phyloP scores from a whole-genome alignment of 1,140 invertebrate genomes.

The Brachionus rubens region DNA sequence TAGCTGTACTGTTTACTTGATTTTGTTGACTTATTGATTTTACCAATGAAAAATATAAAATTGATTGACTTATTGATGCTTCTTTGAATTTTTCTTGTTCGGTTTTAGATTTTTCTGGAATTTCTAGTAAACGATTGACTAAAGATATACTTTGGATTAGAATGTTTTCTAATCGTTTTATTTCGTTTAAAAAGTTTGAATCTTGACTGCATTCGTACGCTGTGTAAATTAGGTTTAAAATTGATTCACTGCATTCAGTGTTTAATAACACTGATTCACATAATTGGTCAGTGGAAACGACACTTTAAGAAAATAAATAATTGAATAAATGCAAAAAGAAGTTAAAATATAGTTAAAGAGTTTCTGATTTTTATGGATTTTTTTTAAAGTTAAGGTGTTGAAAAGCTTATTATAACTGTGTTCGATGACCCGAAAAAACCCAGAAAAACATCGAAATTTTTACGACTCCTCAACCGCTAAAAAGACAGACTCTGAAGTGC shows the following conservation, averaged over 20 bases:
- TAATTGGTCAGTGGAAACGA: neutral
- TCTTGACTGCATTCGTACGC: conserved; percentile 17
- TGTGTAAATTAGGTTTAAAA: conserved; percentile 13
- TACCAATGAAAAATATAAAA: conserved; percentile 10
- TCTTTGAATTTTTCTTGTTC: neutral
- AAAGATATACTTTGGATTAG: conserved; percentile 35
- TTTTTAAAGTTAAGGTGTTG: too few relatives aligned
- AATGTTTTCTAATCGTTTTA: conserved; percentile 3
- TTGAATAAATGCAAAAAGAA: too few relatives aligned
- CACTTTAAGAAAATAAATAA: neutral
- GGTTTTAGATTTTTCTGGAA: neutral
- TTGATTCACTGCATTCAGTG: conserved; percentile 38
- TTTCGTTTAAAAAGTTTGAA: neutral
- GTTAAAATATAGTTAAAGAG: too few relatives aligned
- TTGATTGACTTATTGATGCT: neutral
- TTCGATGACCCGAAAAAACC: too few relatives aligned
- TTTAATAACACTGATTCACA: conserved; percentile 38
- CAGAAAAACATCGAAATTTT: too few relatives aligned
- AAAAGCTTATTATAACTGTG: too few relatives aligned
- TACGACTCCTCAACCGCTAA: too few relatives aligned
- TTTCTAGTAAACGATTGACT: neutral
- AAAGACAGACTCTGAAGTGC: too few relatives aligned
- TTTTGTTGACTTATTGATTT: conserved; percentile 33
- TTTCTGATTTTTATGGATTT: too few relatives aligned
- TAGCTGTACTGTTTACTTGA: neutral